Evolutionary conservation across 2,797 vertebrate genomes (phyloP).

Genomic region (Enteromius paludinosus): DNA sequence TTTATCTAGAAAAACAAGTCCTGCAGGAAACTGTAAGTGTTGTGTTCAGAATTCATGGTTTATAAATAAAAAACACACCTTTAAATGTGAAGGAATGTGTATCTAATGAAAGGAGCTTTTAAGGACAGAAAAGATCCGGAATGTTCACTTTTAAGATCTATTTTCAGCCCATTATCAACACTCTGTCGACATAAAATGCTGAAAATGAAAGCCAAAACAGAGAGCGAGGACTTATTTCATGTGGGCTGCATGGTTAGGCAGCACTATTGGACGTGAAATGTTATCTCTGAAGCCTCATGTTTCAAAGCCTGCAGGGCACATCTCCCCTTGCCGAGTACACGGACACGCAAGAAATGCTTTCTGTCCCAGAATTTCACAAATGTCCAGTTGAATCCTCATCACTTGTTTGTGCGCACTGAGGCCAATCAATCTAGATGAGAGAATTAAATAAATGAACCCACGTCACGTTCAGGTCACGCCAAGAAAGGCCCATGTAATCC

Average conservation of each 20-base stretch:
- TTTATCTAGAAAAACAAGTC: conserved; percentile 63
- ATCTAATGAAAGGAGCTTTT: conserved; percentile 20
- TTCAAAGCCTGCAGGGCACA: conserved; percentile 56
- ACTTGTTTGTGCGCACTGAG: conserved; percentile 51
- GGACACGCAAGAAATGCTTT: conserved; percentile 56
- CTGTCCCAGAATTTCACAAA: conserved; percentile 56
- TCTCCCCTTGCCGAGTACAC: conserved; percentile 54
- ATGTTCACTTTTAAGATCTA: conserved; percentile 55
- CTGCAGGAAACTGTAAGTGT: conserved; percentile 54
- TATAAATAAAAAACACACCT: conserved; percentile 54
- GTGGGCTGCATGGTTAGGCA: conserved; percentile 37
- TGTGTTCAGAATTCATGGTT: conserved; percentile 52
- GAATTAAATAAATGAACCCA: conserved; percentile 59
- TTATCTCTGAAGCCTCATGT: conserved; percentile 55
- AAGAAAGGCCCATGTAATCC: conserved; percentile 62
- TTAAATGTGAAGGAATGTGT: neutral
- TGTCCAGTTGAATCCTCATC: conserved; percentile 54
- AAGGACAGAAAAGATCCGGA: conserved; percentile 26
- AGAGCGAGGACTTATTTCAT: conserved; percentile 51
- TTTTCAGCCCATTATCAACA: conserved; percentile 16
- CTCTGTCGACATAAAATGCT: conserved; percentile 37
- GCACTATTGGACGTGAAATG: conserved; percentile 50
- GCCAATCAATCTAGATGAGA: conserved; percentile 54
- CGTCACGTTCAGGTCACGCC: conserved; percentile 52
- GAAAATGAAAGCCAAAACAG: conserved; percentile 46